These are phyloP conservation scores for Euwallacea similis DNA, from an alignment of 1,140 invertebrate species.

Conservation along the genomic window DNA sequence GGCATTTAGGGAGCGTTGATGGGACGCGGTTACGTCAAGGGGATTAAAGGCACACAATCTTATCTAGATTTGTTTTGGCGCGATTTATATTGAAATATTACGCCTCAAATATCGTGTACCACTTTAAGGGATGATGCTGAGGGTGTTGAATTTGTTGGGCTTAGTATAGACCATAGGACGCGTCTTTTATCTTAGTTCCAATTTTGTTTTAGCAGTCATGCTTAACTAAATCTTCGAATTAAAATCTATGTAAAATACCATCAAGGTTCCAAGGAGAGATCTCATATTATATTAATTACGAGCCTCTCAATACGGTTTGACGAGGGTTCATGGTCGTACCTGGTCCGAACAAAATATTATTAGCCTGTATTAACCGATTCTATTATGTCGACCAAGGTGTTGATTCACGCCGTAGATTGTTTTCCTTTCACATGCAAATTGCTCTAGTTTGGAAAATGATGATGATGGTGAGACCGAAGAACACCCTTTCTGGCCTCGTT, in stretches of 20 bases:
- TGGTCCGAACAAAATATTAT: conserved; percentile 35
- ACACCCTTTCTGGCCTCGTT: background rate
- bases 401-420: conserved; percentile 31
- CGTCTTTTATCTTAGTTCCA: too few relatives aligned
- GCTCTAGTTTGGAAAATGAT: background rate
- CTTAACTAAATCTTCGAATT: too few relatives aligned
- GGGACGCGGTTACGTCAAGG: conserved; percentile 36
- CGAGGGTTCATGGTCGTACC: conserved; percentile 20
- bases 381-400: conserved; percentile 35
- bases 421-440: conserved; percentile 36
- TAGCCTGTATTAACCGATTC: conserved; percentile 35
- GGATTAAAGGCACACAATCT: conserved; percentile 34
- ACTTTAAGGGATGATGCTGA: conserved; percentile 9
- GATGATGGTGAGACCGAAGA: background rate
- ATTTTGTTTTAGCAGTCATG: too few relatives aligned
- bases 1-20: conserved; percentile 24
- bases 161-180: too few relatives aligned
- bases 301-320: conserved; percentile 24
- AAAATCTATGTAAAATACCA: background rate
- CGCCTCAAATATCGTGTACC: conserved; percentile 29
- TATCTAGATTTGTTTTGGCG: conserved; percentile 39
- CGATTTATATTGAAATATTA: conserved; percentile 40
- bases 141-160: background rate
- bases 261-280: background rate
- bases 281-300: conserved; percentile 33